Conservation (phyloP, 2,888 invertebrate species). For the Zonitis immaculata region DNA sequence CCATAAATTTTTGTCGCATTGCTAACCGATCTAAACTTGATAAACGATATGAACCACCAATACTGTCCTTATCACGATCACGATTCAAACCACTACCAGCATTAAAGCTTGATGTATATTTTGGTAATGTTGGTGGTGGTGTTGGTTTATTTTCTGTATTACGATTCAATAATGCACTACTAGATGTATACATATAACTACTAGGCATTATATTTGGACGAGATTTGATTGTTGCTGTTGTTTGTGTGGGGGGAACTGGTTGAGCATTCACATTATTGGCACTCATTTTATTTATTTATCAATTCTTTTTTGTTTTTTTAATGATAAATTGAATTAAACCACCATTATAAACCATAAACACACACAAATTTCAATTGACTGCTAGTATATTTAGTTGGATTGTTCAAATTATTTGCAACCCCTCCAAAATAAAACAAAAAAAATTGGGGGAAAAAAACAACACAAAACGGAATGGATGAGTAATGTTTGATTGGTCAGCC, state of each 20-base stretch:
- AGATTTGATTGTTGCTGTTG: constrained; percentile 48
- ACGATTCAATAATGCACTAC: constrained; percentile 57
- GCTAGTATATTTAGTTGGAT: too few species aligned
- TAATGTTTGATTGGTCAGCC: constrained; percentile 47
- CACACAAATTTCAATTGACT: too few species aligned
- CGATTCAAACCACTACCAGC: constrained; percentile 61
- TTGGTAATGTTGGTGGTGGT: constrained; percentile 74
- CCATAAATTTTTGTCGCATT: constrained; percentile 74
- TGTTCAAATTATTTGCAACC: background rate
- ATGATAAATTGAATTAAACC: too few species aligned
- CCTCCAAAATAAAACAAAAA: background rate
- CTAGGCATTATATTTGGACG: constrained; percentile 53
- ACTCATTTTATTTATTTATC: constrained; percentile 37
- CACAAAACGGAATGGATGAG: constrained; percentile 34
- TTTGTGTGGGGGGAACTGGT: constrained; percentile 42
- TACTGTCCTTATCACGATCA: constrained; percentile 63
- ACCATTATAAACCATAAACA: too few species aligned
- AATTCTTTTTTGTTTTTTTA: background rate
- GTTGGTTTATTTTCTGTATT: constrained; percentile 57
- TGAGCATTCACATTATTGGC: constrained; percentile 47
- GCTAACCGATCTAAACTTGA: constrained; percentile 80
- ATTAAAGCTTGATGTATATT: constrained; percentile 73
- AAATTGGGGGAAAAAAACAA: background rate
- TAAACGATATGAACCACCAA: constrained; percentile 71
- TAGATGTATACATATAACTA: constrained; percentile 61